Conservation (phyloP, 2,113 vertebrate genomes). For the Proteles cristata region DNA sequence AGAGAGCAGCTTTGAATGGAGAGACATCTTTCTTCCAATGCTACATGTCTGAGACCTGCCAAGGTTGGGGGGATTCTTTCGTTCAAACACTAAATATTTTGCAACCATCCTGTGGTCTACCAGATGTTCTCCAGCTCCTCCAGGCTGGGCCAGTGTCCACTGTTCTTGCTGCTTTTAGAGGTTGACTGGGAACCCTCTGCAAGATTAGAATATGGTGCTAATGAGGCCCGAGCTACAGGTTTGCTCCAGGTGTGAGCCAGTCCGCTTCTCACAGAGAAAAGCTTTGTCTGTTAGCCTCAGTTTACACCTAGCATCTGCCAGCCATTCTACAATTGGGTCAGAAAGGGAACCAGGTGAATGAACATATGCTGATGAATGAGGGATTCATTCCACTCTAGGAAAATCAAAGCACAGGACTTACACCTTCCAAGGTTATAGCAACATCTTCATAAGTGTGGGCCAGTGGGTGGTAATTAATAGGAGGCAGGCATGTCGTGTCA, state of each 20-base stretch:
- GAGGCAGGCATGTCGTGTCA: background rate
- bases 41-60: background rate
- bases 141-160: background rate
- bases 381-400: conserved; percentile 27
- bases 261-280: conserved; percentile 63
- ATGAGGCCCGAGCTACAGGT: conserved; percentile 52
- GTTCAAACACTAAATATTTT: conserved; percentile 67
- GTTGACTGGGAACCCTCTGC: conserved; percentile 23
- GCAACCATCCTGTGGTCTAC: conserved; percentile 27
- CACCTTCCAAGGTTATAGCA: background rate
- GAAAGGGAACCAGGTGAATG: conserved; percentile 18
- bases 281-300: conserved; percentile 55
- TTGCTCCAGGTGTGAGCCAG: conserved; percentile 61
- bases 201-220: conserved; percentile 63
- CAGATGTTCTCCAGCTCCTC: conserved; percentile 61
- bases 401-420: conserved; percentile 29
- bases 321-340: background rate
- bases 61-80: background rate
- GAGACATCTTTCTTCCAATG: conserved; percentile 50
- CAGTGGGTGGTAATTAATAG: background rate
- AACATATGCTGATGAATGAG: conserved; percentile 2
- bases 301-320: background rate
- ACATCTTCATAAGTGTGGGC: background rate
- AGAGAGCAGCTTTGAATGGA: conserved; percentile 27
- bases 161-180: conserved; percentile 21